Conservation (phyloP, 2,888 invertebrate species). For the Cybosia mesomella region DNA sequence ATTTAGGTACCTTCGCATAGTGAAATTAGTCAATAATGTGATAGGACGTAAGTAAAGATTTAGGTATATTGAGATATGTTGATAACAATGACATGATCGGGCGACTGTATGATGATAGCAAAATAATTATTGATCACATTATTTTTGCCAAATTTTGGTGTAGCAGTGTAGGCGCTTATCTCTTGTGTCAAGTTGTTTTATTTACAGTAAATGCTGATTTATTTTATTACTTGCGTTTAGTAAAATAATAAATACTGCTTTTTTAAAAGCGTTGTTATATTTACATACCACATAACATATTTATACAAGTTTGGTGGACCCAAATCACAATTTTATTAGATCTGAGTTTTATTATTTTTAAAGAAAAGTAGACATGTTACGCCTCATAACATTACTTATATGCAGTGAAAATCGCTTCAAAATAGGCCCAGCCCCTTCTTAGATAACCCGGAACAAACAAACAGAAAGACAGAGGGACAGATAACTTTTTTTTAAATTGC, state of each 20-base stretch:
- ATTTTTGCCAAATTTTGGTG: constrained; percentile 46
- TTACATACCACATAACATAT: neutral
- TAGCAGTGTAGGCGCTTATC: constrained; percentile 19
- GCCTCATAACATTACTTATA: no score
- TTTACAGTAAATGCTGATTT: constrained; percentile 37
- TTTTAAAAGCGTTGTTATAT: neutral
- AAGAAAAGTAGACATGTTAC: no score
- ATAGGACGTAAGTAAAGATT: constrained; percentile 11
- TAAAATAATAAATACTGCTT: constrained; percentile 13
- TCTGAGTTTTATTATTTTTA: no score
- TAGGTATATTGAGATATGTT: constrained; percentile 20
- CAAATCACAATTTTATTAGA: neutral
- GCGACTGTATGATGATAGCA: constrained; percentile 38
- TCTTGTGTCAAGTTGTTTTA: constrained; percentile 19
- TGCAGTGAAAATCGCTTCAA: no score
- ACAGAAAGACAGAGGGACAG: no score
- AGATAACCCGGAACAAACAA: no score
- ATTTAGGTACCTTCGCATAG: neutral
- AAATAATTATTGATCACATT: constrained; percentile 49
- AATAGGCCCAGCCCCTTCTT: no score
- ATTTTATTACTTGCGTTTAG: constrained; percentile 22
- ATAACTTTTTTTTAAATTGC: no score
- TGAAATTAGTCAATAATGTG: constrained; percentile 32
- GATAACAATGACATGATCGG: constrained; percentile 38
- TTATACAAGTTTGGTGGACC: neutral